Conservation (phyloP, 2,113 vertebrate genomes). For the Hyaena hyaena region DNA sequence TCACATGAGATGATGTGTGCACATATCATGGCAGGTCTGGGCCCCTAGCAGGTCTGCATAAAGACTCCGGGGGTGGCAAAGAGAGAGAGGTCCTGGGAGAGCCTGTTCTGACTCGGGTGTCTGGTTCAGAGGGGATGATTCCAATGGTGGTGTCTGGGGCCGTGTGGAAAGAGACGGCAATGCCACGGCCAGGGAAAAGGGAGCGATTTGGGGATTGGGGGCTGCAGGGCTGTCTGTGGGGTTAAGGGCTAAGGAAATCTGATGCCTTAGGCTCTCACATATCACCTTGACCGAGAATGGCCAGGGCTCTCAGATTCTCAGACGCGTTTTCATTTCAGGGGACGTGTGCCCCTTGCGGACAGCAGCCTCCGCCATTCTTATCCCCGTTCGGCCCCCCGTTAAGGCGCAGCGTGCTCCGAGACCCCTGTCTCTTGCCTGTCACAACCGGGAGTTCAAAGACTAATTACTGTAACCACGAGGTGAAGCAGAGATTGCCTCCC, state of each 20-base stretch:
- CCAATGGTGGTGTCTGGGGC: background rate
- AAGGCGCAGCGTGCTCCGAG: background rate
- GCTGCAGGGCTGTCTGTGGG: background rate
- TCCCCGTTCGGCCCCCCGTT: background rate
- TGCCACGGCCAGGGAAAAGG: background rate
- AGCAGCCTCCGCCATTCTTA: background rate
- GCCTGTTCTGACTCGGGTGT: background rate
- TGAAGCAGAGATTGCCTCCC: background rate
- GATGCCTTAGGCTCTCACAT: background rate
- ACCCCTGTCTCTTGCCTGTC: background rate
- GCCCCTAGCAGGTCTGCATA: background rate
- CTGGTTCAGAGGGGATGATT: background rate
- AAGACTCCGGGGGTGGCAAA: background rate
- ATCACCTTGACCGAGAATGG: background rate
- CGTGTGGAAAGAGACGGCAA: background rate
- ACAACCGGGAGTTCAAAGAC: background rate
- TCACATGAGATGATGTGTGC: background rate
- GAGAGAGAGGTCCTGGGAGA: background rate
- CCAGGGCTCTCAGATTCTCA: background rate
- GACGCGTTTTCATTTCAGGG: background rate
- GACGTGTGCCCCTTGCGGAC: background rate
- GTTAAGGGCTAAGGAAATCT: background rate
- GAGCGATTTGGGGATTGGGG: background rate
- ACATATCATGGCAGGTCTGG: background rate
- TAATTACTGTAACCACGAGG: background rate